Evolutionary conservation across 2,113 vertebrate genomes (phyloP).

Genomic region (Leiothrix lutea): DNA sequence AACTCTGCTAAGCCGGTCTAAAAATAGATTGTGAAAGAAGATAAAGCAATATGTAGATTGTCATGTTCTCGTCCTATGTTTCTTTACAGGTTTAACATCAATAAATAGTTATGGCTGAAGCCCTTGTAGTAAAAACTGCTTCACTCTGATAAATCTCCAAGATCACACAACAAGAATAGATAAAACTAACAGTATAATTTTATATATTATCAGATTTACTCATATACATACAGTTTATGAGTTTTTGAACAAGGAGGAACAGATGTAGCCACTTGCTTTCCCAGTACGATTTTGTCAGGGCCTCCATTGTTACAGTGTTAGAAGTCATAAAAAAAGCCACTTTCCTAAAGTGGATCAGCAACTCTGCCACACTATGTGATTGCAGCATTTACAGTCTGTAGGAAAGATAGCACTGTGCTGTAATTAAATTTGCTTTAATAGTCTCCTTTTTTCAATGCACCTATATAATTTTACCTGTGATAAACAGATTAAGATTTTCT

Average conservation of each 20-base stretch:
- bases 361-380: neutral
- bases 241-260: neutral
- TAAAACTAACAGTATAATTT: neutral
- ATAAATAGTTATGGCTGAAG: neutral
- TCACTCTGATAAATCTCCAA: neutral
- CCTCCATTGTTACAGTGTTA: neutral
- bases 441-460: neutral
- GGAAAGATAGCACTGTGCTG: neutral
- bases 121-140: neutral
- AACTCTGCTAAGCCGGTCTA: neutral
- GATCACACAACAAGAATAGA: neutral
- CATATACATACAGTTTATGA: accelerated
- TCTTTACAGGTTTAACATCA: neutral
- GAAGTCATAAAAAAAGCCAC: neutral
- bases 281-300: neutral
- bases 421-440: neutral
- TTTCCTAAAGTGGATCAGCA: neutral
- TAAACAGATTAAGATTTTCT: neutral
- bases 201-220: neutral
- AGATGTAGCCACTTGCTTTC: neutral
- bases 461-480: neutral
- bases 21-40: neutral
- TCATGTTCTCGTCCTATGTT: neutral
- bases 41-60: neutral
- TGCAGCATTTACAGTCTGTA: neutral